Base-by-base conservation (phyloP, 2,888 invertebrate species). In the Melikaiella ostensackeni region DNA sequence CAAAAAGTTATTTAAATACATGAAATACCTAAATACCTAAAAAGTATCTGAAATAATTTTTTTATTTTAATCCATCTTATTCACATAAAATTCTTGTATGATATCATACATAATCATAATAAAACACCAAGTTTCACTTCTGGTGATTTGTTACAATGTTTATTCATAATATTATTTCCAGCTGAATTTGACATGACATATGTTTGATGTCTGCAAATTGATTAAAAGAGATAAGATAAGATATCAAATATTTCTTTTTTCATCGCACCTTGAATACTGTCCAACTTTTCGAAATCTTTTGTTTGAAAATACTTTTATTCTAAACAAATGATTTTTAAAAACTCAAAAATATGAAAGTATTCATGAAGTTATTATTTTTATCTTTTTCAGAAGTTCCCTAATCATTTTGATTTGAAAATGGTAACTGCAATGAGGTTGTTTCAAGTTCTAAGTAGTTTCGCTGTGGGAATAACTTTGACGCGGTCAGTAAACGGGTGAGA, bases 381-480 rank as follows among this genome's bases (percentile, higher is more conserved):
- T 1, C 19, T 27, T n/a, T 66, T 42, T 46, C 30, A 46, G 46
- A 27, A 27, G 33, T 35, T 21, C n/a, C 1, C 5, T 7, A 30
- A 33, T 27, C 16, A 33, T 62, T 42, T 64, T 9, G 11, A 42
- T 19, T 55, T 11, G 11, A 46, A 19, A 46, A 66, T 66, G 66
- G 42, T 66, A 27, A 46, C 27, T 46, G n/a, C 19, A 66, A 66
- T 46, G 66, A 66, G 30, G 27, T 19, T 66, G 19, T 66, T 66
- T 24, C 46, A 66, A 66, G 19, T 66, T 46, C 27, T 66, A 27
- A 66, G 46, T 66, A 66, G 66, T 66, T 66, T 66, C 9, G 8
- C 42, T 66, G 27, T 27, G 11, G 66, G 66, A 27, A 66, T 42
- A 30, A 66, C 66, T 66, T 66, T 66, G n/a, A 24, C 46, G 30